phyloP scores from a whole-genome alignment of 2,797 vertebrate species.

The Oophaga sylvatica region DNA sequence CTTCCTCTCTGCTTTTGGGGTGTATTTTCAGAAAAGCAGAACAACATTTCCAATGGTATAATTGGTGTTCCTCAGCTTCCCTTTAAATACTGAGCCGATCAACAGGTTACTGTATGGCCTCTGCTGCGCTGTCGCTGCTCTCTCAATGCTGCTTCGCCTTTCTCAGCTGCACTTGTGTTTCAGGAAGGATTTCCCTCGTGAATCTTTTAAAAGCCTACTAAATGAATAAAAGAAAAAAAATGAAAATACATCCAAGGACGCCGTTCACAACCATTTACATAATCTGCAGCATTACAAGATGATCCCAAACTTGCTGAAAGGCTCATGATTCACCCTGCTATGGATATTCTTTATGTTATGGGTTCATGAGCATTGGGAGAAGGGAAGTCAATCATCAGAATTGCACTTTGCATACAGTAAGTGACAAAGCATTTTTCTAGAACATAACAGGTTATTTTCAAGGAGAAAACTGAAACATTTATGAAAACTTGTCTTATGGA shows the following conservation, averaged over 20 bases:
- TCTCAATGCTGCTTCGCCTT: neutral
- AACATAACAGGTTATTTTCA: neutral
- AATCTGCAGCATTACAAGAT: neutral
- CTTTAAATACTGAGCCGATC: neutral
- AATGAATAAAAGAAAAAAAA: neutral
- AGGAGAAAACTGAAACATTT: neutral
- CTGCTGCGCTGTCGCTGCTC: neutral
- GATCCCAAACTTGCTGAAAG: neutral
- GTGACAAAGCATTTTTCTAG: neutral
- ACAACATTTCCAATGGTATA: slow-evolving; percentile 1
- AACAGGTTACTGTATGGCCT: neutral
- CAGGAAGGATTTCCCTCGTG: neutral
- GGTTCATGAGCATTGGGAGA: neutral
- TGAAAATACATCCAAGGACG: neutral
- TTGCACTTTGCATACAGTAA: neutral
- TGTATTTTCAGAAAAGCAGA: neutral
- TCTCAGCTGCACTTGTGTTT: neutral
- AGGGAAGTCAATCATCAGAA: neutral
- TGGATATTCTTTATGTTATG: neutral
- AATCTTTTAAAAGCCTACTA: neutral
- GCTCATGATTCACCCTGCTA: neutral
- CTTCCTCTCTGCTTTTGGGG: neutral
- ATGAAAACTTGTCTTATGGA: neutral
- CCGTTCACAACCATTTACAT: neutral
- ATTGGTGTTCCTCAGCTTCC: neutral